phyloP scores from a whole-genome alignment of 1,140 invertebrate genomes.

The Drosophila santomea region DNA sequence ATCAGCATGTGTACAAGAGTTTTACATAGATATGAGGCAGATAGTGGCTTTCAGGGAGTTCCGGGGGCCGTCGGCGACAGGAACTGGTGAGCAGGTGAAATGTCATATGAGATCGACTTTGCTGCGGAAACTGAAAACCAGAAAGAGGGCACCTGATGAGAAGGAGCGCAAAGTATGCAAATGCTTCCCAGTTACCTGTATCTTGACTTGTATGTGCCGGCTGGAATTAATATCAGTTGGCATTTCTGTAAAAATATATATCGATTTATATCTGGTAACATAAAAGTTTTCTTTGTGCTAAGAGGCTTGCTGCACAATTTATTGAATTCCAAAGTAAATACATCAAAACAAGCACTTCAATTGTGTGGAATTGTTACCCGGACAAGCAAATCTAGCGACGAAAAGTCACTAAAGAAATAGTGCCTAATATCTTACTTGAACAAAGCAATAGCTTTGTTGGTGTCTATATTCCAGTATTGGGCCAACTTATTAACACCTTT shows the following conservation, averaged over 20 bases:
- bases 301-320: neutral
- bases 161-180: neutral
- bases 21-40: constrained; percentile 48
- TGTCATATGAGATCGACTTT: constrained; percentile 55
- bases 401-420: neutral
- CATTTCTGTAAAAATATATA: too few species aligned
- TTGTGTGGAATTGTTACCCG: constrained; percentile 15
- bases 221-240: too few species aligned
- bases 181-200: too few species aligned
- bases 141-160: neutral
- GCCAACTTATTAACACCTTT: constrained; percentile 73
- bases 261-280: too few species aligned
- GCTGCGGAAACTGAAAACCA: constrained; percentile 39
- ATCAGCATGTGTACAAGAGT: constrained; percentile 55
- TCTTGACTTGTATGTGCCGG: too few species aligned
- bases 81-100: constrained; percentile 60
- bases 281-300: too few species aligned
- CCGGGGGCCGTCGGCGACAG: constrained; percentile 18
- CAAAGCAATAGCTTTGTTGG: constrained; percentile 37
- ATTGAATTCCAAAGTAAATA: constrained; percentile 1
- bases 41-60: neutral
- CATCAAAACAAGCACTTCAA: constrained; percentile 2
- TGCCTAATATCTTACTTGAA: neutral
- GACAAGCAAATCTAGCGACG: constrained; percentile 3
- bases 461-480: constrained; percentile 48